Conservation (phyloP, 53 echinoderm and acorn worm species). For the Actinopyga echinites region DNA sequence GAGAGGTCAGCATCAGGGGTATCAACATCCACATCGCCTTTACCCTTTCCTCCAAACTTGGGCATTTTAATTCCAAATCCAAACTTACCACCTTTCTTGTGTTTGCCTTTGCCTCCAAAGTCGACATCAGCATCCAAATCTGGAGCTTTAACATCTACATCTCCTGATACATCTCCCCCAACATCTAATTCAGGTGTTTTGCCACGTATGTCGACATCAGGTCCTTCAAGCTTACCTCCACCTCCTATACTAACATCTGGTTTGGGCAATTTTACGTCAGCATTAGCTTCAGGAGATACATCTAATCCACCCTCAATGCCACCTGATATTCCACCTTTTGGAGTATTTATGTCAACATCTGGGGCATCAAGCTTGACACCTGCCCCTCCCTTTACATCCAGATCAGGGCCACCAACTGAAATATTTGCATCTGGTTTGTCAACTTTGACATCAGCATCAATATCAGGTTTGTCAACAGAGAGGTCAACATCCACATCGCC, state of each 20-base stretch:
- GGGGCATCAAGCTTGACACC: conserved; percentile 24
- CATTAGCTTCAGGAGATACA: conserved; percentile 43
- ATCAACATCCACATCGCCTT: conserved; percentile 44
- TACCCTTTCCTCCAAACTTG: conserved; percentile 12
- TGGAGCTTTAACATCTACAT: conserved; percentile 12
- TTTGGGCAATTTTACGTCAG: conserved; percentile 21
- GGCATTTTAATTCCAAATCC: conserved; percentile 52
- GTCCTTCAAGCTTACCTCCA: conserved; percentile 28
- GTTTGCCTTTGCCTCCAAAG: conserved; percentile 28
- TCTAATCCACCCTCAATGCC: conserved; percentile 51
- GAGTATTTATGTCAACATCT: conserved; percentile 27
- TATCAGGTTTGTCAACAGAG: conserved; percentile 43
- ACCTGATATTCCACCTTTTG: conserved; percentile 39
- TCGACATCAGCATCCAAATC: not conserved
- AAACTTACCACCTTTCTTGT: conserved; percentile 44
- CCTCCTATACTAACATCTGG: conserved; percentile 46
- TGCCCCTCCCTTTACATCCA: conserved; percentile 32
- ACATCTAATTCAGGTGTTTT: conserved; percentile 17
- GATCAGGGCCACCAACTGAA: not conserved
- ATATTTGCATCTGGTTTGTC: conserved; percentile 32
- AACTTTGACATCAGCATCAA: conserved; percentile 43
- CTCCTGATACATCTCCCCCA: conserved; percentile 36
- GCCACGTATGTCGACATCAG: conserved; percentile 40
- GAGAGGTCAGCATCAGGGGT: not conserved
- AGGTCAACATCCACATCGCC: conserved; percentile 12